Evolutionary conservation across 1,140 invertebrate species (phyloP), one percentile per base, ranked within the genome.

Genomic region (Camponotus floridanus): DNA sequence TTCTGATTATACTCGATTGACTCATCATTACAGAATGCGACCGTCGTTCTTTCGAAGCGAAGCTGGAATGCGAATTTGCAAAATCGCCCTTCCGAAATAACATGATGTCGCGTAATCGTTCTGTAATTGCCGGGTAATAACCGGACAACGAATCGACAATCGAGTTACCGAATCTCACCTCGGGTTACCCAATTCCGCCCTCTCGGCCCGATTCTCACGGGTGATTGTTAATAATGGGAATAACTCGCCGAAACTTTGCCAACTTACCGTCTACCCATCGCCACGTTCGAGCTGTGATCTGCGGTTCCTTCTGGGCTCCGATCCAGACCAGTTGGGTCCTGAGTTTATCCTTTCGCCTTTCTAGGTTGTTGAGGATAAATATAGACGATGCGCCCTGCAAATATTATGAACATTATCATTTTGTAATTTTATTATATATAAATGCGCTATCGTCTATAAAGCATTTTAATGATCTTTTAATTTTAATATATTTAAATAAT

Each of bases 281-380:
- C 98, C 98, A 99, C 2, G 97, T 98, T 76, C 97, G 96, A 0
- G 97, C 97, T 0, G 97, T 98, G 48, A 98, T 96, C 13, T 97
- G 96, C 0, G 98, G 97, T 88, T 98, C 98, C 91, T 98, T 98
- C 91, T 98, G 97, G 0, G 97, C 98, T 1, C 98, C 98, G 55
- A 99, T 97, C 98, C 98, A 99, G 0, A 99, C 97, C 36, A 99
- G 94, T 91, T 98, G 97, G 0, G 98, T 98, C 93, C 98, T 98
- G 11, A 98, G 91, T 65, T 96, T 97, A 0, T 96, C 94, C 91
- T 98, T 98, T 26, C 97, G 95, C 73, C 97, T 95, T 90, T 98
- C 98, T 64, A 99, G 94, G 93, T 98, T 98, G 76, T 97, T 97
- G 62, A 97, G 95, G 51, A 98, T 96, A 91, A 98, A 98, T 85